phyloP scores from a whole-genome alignment of 2,888 invertebrate species.

The Catonia carolina region DNA sequence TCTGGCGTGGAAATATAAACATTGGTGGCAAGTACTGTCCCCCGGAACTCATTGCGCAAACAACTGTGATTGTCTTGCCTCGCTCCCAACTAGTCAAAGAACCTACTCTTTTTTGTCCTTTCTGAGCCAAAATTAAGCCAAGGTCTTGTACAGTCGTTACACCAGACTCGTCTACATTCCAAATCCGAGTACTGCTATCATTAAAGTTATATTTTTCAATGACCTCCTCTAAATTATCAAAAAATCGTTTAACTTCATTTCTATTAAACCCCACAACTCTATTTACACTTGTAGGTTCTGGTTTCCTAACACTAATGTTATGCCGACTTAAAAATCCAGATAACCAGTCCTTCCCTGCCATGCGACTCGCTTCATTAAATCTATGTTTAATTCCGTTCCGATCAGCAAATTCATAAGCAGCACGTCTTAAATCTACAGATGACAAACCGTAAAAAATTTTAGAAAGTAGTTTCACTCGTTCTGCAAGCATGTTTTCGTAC shows the following conservation, averaged over 20 bases:
- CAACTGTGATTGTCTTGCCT: not conserved
- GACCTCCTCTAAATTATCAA: not conserved
- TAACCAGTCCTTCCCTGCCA: not conserved
- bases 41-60: not conserved
- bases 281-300: not conserved
- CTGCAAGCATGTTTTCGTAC: too few relatives aligned
- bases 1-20: not conserved
- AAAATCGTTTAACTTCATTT: not conserved
- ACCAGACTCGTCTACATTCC: not conserved
- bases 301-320: not conserved
- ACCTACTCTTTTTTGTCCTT: not conserved
- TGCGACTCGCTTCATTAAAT: not conserved
- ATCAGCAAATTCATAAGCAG: not conserved
- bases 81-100: conserved; percentile 4
- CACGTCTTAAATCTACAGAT: too few relatives aligned
- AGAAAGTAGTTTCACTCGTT: too few relatives aligned
- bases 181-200: not conserved
- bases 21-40: not conserved
- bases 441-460: too few relatives aligned
- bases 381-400: not conserved
- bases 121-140: not conserved
- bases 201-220: not conserved
- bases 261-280: not conserved
- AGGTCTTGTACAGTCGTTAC: not conserved
- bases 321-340: not conserved